Evolutionary conservation across 2,797 vertebrate species (phyloP), one percentile per base, ranked within the genome.

Genomic region (Chromobotia macracanthus): DNA sequence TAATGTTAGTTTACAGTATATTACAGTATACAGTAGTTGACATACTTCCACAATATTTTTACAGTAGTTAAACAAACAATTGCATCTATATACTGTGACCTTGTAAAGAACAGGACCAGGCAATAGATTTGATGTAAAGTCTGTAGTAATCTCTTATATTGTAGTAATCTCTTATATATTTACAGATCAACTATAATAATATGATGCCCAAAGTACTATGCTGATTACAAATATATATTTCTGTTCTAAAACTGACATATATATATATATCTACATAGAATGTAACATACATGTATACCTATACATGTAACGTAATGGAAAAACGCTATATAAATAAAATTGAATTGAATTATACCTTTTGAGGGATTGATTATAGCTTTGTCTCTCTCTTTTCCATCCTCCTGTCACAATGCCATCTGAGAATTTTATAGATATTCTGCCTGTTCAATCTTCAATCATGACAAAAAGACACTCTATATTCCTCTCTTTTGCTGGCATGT

Each of bases 391-490:
- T 61, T 12, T 19, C 60, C 51, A 55, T 53, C 18, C 7, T 19
- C 48, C 55, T 38, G 46, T 79, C 51, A 55, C 18, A 46, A 16
- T 15, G 31, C 58, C 50, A 13, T 15, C 3, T 63, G 38, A 58
- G 44, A 21, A 35, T n/a, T 51, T 60, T 61, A 19, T 72, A 58
- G 55, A 28, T 23, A 18, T 69, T 61, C 63, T 71, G 15, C 28
- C 28, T 50, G 65, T 55, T 77, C 75, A 69, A 23, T 69, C 23
- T 55, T 77, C 75, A 69, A 23, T 69, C 23, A 12, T 69, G 66
- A 80, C 71, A 64, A 64, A n/a, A 71, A 9, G 58, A 31, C 58
- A 31, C 41, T 60, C 12, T 70, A 16, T 25, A 5, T 6, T 15
- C 46, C 35, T 2, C 9, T 44, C 11, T 21, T 56, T 15, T 19